Conservation (phyloP, 2,113 vertebrate species). For the Naja naja region DNA sequence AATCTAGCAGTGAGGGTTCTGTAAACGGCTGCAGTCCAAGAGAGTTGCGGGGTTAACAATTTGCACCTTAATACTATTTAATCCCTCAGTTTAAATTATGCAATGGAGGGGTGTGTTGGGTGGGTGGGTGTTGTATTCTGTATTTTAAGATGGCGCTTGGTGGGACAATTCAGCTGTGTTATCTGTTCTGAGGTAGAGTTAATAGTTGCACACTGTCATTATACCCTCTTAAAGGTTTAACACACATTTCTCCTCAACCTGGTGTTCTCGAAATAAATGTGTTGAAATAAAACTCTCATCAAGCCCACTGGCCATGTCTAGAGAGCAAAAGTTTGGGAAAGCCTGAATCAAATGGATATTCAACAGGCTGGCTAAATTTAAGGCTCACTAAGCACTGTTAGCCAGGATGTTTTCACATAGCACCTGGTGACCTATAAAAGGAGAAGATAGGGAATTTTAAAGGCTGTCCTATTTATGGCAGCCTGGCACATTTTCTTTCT, state of each 20-base stretch:
- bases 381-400: conserved; percentile 9
- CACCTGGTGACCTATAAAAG: conserved; percentile 2
- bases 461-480: not conserved
- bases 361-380: conserved; percentile 35
- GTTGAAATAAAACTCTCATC: not conserved
- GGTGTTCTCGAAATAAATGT: not conserved
- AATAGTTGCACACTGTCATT: conserved; percentile 38
- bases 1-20: conserved; percentile 44
- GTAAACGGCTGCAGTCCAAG: conserved; percentile 41
- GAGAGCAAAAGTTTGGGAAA: not conserved
- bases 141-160: conserved; percentile 10
- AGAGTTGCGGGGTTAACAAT: conserved; percentile 38
- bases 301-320: not conserved
- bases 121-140: conserved; percentile 16
- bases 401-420: conserved; percentile 14
- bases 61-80: conserved; percentile 7
- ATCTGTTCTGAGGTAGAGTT: conserved; percentile 72
- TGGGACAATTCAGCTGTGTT: conserved; percentile 49
- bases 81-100: conserved; percentile 41
- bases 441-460: not conserved
- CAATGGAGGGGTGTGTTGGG: not conserved
- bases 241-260: not conserved
- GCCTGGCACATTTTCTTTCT: not conserved
- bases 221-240: conserved; percentile 34
- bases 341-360: conserved; percentile 26